phyloP scores from a whole-genome alignment of 1,140 invertebrate species.

The Pygmarrhopalites habei region DNA sequence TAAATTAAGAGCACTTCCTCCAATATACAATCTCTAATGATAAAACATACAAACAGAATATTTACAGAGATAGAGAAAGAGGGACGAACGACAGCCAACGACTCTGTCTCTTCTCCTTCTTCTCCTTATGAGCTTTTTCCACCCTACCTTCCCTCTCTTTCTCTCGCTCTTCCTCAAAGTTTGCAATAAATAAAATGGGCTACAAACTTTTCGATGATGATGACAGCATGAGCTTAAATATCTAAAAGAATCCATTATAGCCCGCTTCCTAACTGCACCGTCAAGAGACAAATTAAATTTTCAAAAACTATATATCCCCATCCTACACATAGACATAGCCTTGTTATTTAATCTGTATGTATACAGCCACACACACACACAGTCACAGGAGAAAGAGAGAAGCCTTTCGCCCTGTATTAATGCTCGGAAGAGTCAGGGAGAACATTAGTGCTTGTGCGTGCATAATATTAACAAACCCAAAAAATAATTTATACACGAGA shows the following conservation, averaged over 20 bases:
- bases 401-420: no score
- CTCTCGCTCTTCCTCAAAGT: neutral
- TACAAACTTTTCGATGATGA: constrained; percentile 16
- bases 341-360: no score
- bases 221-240: constrained; percentile 11
- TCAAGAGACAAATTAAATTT: constrained; percentile 17
- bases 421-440: no score
- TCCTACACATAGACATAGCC: no score
- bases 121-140: constrained; percentile 1
- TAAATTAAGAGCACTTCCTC: constrained; percentile 13
- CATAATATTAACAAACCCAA: constrained; percentile 7
- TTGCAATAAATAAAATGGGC: constrained; percentile 10
- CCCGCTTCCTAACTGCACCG: neutral
- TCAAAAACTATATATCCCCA: neutral
- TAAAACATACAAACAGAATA: constrained; percentile 1
- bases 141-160: neutral
- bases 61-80: constrained; percentile 1
- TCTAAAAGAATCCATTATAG: constrained; percentile 15
- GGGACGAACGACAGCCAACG: no score
- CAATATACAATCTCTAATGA: neutral
- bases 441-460: neutral
- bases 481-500: constrained; percentile 1
- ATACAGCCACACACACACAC: no score
- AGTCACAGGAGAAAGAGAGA: no score
- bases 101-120: neutral